These are phyloP conservation scores for Himalopsyche kuldschensis DNA, from an alignment of 2,888 invertebrate genomes.

Conservation along the genomic window DNA sequence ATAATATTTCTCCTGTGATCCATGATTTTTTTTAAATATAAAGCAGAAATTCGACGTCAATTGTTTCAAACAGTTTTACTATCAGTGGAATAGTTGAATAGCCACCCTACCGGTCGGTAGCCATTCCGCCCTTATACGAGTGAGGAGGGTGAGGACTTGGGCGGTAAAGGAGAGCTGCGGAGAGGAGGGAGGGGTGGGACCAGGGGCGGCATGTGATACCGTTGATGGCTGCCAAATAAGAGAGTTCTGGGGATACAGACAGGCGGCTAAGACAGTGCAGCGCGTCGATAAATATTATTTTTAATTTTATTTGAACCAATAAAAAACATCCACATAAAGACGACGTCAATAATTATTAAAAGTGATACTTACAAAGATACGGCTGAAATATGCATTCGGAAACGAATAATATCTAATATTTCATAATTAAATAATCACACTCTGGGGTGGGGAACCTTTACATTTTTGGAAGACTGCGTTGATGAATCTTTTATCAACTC, in stretches of 20 bases:
- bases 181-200: not conserved
- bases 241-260: constrained; percentile 30
- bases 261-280: constrained; percentile 11
- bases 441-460: no score
- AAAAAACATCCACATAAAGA: not conserved
- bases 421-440: no score
- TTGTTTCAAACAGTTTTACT: not conserved
- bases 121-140: not conserved
- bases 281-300: not conserved
- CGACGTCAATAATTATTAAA: not conserved
- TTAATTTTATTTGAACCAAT: not conserved
- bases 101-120: not conserved
- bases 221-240: constrained; percentile 40
- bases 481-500: no score
- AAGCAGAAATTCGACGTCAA: no score
- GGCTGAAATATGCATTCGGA: no score
- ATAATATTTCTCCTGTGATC: no score
- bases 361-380: no score
- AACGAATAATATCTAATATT: no score
- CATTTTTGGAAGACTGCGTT: no score
- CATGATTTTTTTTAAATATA: no score
- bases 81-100: not conserved
- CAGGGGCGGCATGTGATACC: constrained; percentile 35
- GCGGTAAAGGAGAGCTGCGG: not conserved
- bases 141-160: not conserved